phyloP scores from a whole-genome alignment of 2,888 invertebrate species.

The Drosophila kuntzei region DNA sequence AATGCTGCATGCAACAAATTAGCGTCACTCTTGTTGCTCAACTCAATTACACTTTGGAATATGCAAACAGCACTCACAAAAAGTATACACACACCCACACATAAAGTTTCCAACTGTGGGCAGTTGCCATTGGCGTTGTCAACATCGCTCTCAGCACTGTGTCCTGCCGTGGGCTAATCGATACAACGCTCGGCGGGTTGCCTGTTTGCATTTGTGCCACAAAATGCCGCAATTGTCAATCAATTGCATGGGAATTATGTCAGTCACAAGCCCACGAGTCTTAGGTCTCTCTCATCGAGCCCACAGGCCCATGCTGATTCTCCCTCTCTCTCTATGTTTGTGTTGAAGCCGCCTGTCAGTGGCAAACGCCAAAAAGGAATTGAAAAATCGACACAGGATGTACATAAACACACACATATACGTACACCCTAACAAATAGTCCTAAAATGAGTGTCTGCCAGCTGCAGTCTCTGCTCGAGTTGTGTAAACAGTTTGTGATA shows the following conservation, averaged over 20 bases:
- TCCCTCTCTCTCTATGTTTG: neutral
- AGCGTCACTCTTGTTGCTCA: constrained; percentile 23
- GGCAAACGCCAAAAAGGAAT: constrained; percentile 50
- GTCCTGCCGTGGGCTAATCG: constrained; percentile 68
- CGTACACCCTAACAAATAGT: constrained; percentile 3
- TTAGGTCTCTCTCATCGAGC: neutral
- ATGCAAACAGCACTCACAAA: constrained; percentile 7
- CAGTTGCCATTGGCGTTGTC: constrained; percentile 26
- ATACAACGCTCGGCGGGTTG: constrained; percentile 65
- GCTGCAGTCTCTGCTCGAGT: constrained; percentile 45
- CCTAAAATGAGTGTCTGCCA: constrained; percentile 19
- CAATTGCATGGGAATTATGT: constrained; percentile 79
- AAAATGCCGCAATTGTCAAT: constrained; percentile 80
- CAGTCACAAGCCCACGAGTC: constrained; percentile 37
- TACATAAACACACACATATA: constrained; percentile 15
- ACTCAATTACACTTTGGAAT: constrained; percentile 60
- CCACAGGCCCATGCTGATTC: constrained; percentile 10
- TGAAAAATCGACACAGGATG: constrained; percentile 46
- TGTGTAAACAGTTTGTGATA: constrained; percentile 76
- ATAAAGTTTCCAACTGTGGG: constrained; percentile 16
- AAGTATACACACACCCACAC: constrained; percentile 8
- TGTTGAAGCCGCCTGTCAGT: constrained; percentile 63
- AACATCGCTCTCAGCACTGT: constrained; percentile 34
- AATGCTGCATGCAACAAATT: constrained; percentile 47
- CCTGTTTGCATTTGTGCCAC: constrained; percentile 74